These are phyloP conservation scores for Catamblyrhynchus diadema DNA, from an alignment of 2,797 vertebrate species.

Conservation along the genomic window DNA sequence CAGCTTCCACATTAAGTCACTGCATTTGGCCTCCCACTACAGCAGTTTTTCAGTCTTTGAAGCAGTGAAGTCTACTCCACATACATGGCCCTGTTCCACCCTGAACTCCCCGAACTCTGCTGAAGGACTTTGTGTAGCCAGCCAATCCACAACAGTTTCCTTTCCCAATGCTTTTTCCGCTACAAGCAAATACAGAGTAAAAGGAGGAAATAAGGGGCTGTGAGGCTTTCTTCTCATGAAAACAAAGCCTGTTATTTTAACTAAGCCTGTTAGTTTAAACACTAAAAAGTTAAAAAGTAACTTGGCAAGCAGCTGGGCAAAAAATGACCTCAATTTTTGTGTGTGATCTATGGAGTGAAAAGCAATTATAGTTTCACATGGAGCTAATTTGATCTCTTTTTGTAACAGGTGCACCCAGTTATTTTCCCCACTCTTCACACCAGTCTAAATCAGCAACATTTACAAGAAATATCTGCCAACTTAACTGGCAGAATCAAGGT, in stretches of 20 bases:
- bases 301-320: not conserved
- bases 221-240: not conserved
- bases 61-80: not conserved
- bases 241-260: constrained; percentile 30
- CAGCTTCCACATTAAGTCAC: not conserved
- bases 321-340: not conserved
- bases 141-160: constrained; percentile 5
- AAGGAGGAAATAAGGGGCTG: constrained; percentile 35
- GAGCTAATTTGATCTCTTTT: not conserved
- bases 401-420: not conserved
- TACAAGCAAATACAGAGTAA: not conserved
- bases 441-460: not conserved
- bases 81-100: not conserved
- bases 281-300: not conserved
- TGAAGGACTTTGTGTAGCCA: not conserved
- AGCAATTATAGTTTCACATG: not conserved
- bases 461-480: not conserved
- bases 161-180: constrained; percentile 37
- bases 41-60: not conserved
- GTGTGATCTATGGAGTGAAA: not conserved
- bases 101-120: not conserved
- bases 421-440: not conserved
- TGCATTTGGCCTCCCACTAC: not conserved
- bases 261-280: not conserved
- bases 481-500: not conserved